These are phyloP conservation scores for Drosophila busckii DNA, from an alignment of 1,140 invertebrate species.

Conservation along the genomic window DNA sequence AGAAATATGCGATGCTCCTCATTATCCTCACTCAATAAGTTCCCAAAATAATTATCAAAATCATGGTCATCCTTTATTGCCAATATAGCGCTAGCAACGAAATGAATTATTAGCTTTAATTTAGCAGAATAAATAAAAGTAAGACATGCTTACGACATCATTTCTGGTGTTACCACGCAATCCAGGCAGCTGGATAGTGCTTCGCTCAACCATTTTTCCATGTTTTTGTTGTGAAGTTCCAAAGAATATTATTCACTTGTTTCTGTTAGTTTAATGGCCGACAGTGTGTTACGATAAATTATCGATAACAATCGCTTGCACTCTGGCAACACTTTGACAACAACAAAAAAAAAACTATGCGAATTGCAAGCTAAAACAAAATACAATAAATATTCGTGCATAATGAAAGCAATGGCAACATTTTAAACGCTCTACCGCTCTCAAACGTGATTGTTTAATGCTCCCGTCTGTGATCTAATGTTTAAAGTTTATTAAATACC, in stretches of 20 bases:
- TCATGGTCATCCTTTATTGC: slow-evolving; percentile 84
- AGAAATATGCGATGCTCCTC: slow-evolving; percentile 84
- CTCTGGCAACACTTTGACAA: slow-evolving; percentile 32
- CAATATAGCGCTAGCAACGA: slow-evolving; percentile 81
- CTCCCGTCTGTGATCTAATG: slow-evolving; percentile 36
- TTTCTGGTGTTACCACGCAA: slow-evolving; percentile 83
- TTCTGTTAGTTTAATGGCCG: too few species aligned
- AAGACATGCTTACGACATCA: slow-evolving; percentile 81
- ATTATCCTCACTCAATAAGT: slow-evolving; percentile 83
- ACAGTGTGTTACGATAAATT: too few species aligned
- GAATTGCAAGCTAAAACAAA: slow-evolving; percentile 45
- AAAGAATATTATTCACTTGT: too few species aligned
- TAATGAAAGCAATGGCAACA: slow-evolving; percentile 39
- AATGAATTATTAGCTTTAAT: slow-evolving; percentile 7
- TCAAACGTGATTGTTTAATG: slow-evolving; percentile 25
- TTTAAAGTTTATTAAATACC: slow-evolving; percentile 25
- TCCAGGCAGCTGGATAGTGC: slow-evolving; percentile 80
- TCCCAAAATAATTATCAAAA: slow-evolving; percentile 85
- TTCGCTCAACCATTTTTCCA: slow-evolving; percentile 72
- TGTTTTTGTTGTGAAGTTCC: slow-evolving; percentile 5
- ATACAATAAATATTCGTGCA: slow-evolving; percentile 37
- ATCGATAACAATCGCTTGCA: not conserved
- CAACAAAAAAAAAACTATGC: slow-evolving; percentile 46
- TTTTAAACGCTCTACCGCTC: slow-evolving; percentile 39
- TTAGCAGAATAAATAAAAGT: not conserved